Conservation (phyloP, 37 sponge, comb jelly and placozoan genomes). For the Dysidea cf. avara region DNA sequence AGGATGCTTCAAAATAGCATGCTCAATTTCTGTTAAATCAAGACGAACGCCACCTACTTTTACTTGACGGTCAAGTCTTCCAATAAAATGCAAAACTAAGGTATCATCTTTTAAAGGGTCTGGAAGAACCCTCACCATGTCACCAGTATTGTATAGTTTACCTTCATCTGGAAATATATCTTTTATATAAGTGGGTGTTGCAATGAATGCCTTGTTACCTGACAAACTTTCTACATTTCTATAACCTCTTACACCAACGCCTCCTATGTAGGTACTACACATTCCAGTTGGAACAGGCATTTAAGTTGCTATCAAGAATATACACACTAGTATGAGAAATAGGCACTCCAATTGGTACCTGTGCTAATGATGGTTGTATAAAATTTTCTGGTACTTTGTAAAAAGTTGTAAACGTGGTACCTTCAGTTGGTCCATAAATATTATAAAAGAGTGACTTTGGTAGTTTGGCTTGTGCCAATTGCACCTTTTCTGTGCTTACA, state of each 20-base stretch:
- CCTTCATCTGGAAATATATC: slow-evolving; percentile 5
- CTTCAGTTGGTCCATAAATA: slow-evolving; percentile 45
- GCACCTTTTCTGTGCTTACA: too few relatives aligned
- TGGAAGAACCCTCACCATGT: slow-evolving; percentile 26
- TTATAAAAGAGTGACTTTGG: slow-evolving; percentile 17
- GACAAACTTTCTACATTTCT: slow-evolving; percentile 19
- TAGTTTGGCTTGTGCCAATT: background rate
- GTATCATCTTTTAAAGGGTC: too few relatives aligned
- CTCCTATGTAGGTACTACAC: slow-evolving; percentile 41
- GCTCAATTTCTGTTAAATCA: slow-evolving; percentile 53
- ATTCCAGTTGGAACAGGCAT: slow-evolving; percentile 13
- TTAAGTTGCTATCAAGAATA: slow-evolving; percentile 5
- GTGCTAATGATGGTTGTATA: background rate
- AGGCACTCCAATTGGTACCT: slow-evolving; percentile 25
- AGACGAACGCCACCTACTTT: slow-evolving; percentile 69
- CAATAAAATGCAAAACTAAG: slow-evolving; percentile 39
- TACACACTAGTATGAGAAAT: slow-evolving; percentile 6
- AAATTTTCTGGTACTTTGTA: background rate
- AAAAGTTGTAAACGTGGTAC: slow-evolving; percentile 24
- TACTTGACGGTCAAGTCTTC: slow-evolving; percentile 56
- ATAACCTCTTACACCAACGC: slow-evolving; percentile 40
- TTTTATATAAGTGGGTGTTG: too few relatives aligned
- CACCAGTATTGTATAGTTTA: slow-evolving; percentile 42
- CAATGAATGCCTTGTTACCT: slow-evolving; percentile 9
- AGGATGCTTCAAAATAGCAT: slow-evolving; percentile 1